A percentile compares a stretch with the other conserved stretches of the same genome.
phyloP scores from a whole-genome alignment of 2,888 invertebrate genomes.

The Eupithecia vulgata region DNA sequence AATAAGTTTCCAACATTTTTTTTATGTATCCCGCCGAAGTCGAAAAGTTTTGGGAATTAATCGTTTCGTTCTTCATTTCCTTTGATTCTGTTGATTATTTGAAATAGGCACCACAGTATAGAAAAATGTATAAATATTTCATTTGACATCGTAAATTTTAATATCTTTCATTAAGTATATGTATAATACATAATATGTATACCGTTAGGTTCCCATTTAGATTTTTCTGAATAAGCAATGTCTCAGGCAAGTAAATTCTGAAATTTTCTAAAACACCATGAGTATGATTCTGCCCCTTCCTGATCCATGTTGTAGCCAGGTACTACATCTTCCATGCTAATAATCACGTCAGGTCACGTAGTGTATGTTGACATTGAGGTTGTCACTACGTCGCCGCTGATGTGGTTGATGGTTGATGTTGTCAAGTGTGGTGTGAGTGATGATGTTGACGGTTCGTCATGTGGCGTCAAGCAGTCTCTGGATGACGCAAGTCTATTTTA shows the following conservation, averaged over 20 bases:
- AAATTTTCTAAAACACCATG: not conserved
- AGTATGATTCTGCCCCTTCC: not conserved
- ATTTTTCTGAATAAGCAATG: not conserved
- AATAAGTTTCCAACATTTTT: no score
- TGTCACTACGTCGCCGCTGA: not conserved
- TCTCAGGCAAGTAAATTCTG: not conserved
- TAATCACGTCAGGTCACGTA: no score
- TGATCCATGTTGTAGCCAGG: not conserved
- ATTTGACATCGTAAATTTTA: no score
- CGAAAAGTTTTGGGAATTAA: no score
- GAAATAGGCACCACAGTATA: no score
- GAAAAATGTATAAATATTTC: no score
- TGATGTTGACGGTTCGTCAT: not conserved
- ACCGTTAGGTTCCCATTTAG: not conserved
- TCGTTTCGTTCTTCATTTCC: no score
- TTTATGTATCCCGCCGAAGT: no score
- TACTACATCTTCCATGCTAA: not conserved
- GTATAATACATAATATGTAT: no score
- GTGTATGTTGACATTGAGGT: not conserved
- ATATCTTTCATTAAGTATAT: no score
- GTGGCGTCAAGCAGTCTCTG: not conserved
- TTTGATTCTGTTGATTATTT: no score
- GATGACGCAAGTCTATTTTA: not conserved
- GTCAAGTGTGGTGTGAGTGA: not conserved
- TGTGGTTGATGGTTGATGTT: not conserved